Conservation (phyloP, 2,888 invertebrate genomes). For the Epistrophe grossulariae region DNA sequence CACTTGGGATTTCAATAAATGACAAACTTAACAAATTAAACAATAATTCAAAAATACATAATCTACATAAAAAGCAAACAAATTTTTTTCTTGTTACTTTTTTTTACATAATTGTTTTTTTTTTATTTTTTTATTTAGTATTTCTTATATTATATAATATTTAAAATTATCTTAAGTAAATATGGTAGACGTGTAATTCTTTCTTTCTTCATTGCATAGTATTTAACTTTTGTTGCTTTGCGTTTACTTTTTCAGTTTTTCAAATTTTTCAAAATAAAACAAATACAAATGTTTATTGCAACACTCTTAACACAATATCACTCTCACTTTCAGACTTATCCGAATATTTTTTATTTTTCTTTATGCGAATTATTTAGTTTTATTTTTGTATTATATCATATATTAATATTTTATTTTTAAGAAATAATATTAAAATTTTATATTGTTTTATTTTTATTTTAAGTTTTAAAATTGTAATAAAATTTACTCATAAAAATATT, state of each 20-base stretch:
- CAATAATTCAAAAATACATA: conserved; percentile 33
- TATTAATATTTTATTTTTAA: conserved; percentile 44
- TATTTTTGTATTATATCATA: conserved; percentile 38
- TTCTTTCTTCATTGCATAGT: conserved; percentile 39
- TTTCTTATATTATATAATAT: conserved; percentile 62
- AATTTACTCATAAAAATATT: conserved; percentile 77
- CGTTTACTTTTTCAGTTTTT: conserved; percentile 16
- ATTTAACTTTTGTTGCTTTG: conserved; percentile 36
- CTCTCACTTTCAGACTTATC: conserved; percentile 84
- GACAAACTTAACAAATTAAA: conserved; percentile 25
- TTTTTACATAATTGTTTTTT: background rate
- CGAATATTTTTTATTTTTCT: conserved; percentile 78
- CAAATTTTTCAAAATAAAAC: conserved; percentile 22
- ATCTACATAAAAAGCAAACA: conserved; percentile 33
- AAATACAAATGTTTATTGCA: conserved; percentile 77
- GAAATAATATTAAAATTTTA: conserved; percentile 31
- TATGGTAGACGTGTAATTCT: conserved; percentile 69
- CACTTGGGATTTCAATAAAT: conserved; percentile 25
- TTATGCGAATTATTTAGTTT: conserved; percentile 26
- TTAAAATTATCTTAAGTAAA: conserved; percentile 68
- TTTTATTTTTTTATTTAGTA: conserved; percentile 54
- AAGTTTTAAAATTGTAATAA: conserved; percentile 77
- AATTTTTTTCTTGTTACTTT: conserved; percentile 3
- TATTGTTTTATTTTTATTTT: conserved; percentile 29
- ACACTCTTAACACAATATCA: conserved; percentile 83